Evolutionary conservation across 2,888 invertebrate species (phyloP).

Genomic region (Rhingia campestris): DNA sequence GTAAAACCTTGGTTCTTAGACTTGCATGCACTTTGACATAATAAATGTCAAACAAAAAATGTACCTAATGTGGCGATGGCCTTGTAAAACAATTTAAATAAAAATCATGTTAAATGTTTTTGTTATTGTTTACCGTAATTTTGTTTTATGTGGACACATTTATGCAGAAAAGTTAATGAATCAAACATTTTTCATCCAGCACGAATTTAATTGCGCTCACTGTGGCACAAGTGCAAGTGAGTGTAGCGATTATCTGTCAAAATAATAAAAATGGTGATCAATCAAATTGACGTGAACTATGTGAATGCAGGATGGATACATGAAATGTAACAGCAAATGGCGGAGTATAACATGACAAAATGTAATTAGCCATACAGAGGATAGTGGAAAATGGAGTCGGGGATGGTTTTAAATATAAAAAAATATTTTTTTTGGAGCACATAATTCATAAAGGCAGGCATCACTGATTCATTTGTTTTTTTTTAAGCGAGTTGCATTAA

Average conservation of each 20-base stretch:
- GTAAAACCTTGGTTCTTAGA: too few relatives aligned
- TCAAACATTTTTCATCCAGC: too few relatives aligned
- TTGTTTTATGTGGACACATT: too few relatives aligned
- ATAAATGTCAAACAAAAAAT: too few relatives aligned
- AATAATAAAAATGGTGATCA: constrained; percentile 44
- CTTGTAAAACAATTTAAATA: background rate
- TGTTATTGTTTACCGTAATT: too few relatives aligned
- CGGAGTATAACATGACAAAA: constrained; percentile 39
- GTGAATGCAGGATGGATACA: constrained; percentile 6
- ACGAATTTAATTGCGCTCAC: constrained; percentile 10
- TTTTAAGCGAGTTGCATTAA: too few relatives aligned
- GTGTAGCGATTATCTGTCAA: constrained; percentile 40
- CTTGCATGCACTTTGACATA: too few relatives aligned
- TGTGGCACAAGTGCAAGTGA: background rate
- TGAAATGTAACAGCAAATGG: constrained; percentile 35
- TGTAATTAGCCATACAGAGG: constrained; percentile 19
- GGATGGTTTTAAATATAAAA: background rate
- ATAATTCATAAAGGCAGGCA: too few relatives aligned
- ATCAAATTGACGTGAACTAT: constrained; percentile 58
- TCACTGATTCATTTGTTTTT: too few relatives aligned
- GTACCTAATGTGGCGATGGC: too few relatives aligned
- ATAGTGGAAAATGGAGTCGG: background rate
- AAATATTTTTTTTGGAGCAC: background rate
- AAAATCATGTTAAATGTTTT: too few relatives aligned
- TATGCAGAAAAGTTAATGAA: too few relatives aligned